Conservation (phyloP, 1,140 invertebrate genomes). For the Drosophila elegans region DNA sequence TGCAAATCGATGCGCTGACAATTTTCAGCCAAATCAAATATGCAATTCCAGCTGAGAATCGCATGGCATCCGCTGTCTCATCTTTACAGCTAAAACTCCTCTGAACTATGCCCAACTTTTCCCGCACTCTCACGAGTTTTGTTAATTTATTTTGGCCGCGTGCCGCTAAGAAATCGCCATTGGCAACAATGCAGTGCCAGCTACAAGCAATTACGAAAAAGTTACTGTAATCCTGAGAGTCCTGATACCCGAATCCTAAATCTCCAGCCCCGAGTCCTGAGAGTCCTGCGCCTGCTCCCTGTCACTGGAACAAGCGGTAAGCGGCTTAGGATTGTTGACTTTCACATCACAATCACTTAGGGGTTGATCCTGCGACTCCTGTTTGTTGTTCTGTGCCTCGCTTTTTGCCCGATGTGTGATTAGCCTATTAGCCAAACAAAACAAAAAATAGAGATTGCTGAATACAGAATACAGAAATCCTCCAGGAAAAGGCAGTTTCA, state of each 20-base stretch:
- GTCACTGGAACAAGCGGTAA: slow-evolving; percentile 78
- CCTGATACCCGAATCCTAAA: slow-evolving; percentile 16
- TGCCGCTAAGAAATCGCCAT: slow-evolving; percentile 67
- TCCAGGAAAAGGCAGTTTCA: slow-evolving; percentile 44
- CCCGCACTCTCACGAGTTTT: slow-evolving; percentile 64
- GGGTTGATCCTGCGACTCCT: slow-evolving; percentile 55
- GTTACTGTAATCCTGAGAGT: slow-evolving; percentile 72
- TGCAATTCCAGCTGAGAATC: slow-evolving; percentile 53
- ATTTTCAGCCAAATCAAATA: slow-evolving; percentile 79
- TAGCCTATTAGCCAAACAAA: slow-evolving; percentile 80
- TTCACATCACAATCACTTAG: slow-evolving; percentile 77
- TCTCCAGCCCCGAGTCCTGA: slow-evolving; percentile 16
- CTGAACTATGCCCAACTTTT: slow-evolving; percentile 9
- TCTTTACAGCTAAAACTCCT: neutral
- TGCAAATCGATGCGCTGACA: slow-evolving; percentile 76
- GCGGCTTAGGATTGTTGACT: slow-evolving; percentile 80
- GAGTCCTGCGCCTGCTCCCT: slow-evolving; percentile 61
- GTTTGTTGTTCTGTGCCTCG: slow-evolving; percentile 60
- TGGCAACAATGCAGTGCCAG: slow-evolving; percentile 47
- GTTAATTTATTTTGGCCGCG: slow-evolving; percentile 82
- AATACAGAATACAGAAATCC: slow-evolving; percentile 20
- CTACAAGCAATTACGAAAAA: slow-evolving; percentile 79
- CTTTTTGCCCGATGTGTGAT: slow-evolving; percentile 78
- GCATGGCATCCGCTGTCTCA: slow-evolving; percentile 8
- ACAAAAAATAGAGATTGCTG: slow-evolving; percentile 30